Conservation (phyloP, 30 jellyfish, hydroid and myxozoan genomes). For the Rhopilema esculentum region DNA sequence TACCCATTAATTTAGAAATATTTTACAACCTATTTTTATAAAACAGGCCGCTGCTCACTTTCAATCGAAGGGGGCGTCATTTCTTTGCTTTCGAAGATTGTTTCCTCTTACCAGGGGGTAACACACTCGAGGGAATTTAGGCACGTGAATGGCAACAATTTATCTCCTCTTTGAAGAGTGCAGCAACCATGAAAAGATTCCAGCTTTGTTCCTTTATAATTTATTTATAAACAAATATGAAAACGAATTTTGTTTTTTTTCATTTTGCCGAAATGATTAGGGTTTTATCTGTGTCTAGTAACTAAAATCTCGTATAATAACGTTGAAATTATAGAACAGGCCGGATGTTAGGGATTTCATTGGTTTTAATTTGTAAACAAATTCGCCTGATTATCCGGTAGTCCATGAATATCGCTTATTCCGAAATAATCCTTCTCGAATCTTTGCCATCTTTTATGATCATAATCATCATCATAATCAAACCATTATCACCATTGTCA, state of each 20-base stretch:
- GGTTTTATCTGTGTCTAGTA: neutral
- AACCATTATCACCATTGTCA: too few relatives aligned
- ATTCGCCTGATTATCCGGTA: neutral
- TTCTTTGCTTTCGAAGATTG: neutral
- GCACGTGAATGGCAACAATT: neutral
- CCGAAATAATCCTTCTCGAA: too few relatives aligned
- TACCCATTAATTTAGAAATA: slow-evolving; percentile 5
- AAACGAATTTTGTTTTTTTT: too few relatives aligned
- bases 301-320: neutral
- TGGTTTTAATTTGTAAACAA: neutral
- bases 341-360: neutral
- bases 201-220: neutral
- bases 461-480: too few relatives aligned
- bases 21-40: slow-evolving; percentile 41
- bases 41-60: slow-evolving; percentile 20
- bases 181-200: neutral
- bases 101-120: neutral
- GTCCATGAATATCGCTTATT: too few relatives aligned
- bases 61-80: slow-evolving; percentile 1
- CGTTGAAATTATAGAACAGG: neutral
- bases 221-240: neutral
- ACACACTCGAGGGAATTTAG: neutral
- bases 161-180: neutral
- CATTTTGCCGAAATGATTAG: neutral
- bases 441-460: too few relatives aligned